These are phyloP conservation scores for Pycnonotus jocosus DNA, from an alignment of 2,113 vertebrate genomes.

Conservation along the genomic window DNA sequence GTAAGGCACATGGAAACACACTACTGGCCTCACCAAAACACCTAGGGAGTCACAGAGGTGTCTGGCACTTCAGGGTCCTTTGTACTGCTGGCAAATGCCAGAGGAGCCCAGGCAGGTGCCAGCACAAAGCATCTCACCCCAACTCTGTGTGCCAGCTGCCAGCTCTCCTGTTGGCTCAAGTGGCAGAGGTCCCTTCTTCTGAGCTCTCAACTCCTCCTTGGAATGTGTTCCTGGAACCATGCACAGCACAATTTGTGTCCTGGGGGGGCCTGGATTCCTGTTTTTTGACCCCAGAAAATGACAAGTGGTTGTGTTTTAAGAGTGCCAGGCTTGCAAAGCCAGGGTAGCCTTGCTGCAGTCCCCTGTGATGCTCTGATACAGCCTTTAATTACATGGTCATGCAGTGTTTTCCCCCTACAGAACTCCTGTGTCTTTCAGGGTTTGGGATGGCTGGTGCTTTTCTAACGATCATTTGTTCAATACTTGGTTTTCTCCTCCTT, in stretches of 20 bases:
- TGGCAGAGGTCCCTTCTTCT: not conserved
- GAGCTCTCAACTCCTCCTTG: not conserved
- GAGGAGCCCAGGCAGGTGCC: not conserved
- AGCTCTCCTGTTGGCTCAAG: not conserved
- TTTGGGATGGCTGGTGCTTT: not conserved
- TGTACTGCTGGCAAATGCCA: not conserved
- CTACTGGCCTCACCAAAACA: not conserved
- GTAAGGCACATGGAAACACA: not conserved
- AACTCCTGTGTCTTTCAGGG: not conserved
- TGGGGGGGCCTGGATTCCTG: not conserved
- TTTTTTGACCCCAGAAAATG: not conserved
- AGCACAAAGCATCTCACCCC: not conserved
- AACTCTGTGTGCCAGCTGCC: rapidly evolving
- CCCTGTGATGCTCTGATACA: not conserved
- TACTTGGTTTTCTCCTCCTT: slow-evolving; percentile 41
- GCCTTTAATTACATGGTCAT: not conserved
- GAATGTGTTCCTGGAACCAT: not conserved
- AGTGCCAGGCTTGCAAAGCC: not conserved
- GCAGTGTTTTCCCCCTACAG: not conserved
- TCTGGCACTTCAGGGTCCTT: not conserved
- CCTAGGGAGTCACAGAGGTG: not conserved
- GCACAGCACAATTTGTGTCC: not conserved
- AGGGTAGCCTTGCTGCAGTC: not conserved
- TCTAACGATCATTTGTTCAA: slow-evolving; percentile 41
- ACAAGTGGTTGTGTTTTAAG: not conserved